Evolutionary conservation across 1,140 invertebrate genomes (phyloP), one percentile per base, ranked within the genome.

Genomic region (Aculops lycopersici): DNA sequence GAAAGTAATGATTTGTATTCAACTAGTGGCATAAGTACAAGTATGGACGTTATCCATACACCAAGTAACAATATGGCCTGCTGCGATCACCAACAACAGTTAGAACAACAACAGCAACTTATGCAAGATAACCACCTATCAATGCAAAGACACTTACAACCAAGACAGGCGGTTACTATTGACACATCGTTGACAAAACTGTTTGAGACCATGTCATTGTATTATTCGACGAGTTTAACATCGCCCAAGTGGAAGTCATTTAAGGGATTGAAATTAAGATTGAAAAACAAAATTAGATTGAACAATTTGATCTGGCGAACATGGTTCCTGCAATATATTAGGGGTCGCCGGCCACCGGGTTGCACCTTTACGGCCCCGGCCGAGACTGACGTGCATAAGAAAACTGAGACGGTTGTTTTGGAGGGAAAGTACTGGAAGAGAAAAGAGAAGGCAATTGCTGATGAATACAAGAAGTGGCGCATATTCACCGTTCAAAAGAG

Each of bases 261-360:
- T 65, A 86, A 92, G 65, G 90, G 90, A 40, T 72, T 97, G 47
- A 73, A 84, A 50, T 60, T 98, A 40, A 67, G 78, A 49, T 84
- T 84, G 72, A 95, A 94, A 57, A 84, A 95, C 61, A 90, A 95
- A 63, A 94, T 98, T 50, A 69, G 90, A 48, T 62, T 98, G 42
- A 98, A 98, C 65, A 98, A 98, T 59, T 81, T 97, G 42, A 98
- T 98, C 52, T 98, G 90, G 90, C 69, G 90, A 55, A 94, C 88
- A 57, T 98, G 90, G 84, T 84, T 94, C 59, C 84, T 97, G 77
- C 90, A 98, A 61, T 98, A 84, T 92, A 65, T 75, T 73, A 70
- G 17, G 58, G 78, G 76, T 58, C 69, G 74, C 55, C 75, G 71
- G 55, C 77, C 78, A 35, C 61, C 76, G 49, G 75, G 90, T 43